Evolutionary conservation across 2,113 vertebrate genomes (phyloP).

Genomic region (Bettongia penicillata): DNA sequence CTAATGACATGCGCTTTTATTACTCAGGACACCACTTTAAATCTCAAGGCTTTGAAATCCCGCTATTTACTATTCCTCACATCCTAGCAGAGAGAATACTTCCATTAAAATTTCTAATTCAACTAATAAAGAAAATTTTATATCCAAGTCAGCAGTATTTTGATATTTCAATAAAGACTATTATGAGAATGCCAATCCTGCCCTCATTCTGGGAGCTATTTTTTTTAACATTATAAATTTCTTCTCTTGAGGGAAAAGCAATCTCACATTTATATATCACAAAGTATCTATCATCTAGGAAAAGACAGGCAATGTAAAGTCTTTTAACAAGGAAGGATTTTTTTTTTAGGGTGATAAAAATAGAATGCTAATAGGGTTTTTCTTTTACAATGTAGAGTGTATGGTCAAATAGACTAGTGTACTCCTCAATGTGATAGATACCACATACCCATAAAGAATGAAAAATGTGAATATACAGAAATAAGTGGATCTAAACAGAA

Average conservation of each 20-base stretch:
- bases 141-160: slow-evolving; percentile 45
- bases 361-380: not conserved
- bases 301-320: not conserved
- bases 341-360: not conserved
- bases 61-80: not conserved
- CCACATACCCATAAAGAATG: not conserved
- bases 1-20: slow-evolving; percentile 4
- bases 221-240: slow-evolving; percentile 25
- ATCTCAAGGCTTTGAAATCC: slow-evolving; percentile 36
- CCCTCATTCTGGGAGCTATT: slow-evolving; percentile 35
- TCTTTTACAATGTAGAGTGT: not conserved
- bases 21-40: slow-evolving; percentile 3
- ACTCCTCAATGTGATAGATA: not conserved
- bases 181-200: slow-evolving; percentile 19
- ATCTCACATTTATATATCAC: not conserved
- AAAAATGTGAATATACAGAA: not conserved
- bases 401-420: not conserved
- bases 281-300: not conserved
- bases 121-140: slow-evolving; percentile 22
- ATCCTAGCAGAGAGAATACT: not conserved
- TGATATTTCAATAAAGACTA: slow-evolving; percentile 32
- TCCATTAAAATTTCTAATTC: not conserved
- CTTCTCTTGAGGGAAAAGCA: not conserved
- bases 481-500: not conserved
- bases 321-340: not conserved